Percentiles rank a stretch among this genome's conserved stretches.
Conservation (phyloP, 2,888 invertebrate genomes). For the Ichneumon xanthorius region DNA sequence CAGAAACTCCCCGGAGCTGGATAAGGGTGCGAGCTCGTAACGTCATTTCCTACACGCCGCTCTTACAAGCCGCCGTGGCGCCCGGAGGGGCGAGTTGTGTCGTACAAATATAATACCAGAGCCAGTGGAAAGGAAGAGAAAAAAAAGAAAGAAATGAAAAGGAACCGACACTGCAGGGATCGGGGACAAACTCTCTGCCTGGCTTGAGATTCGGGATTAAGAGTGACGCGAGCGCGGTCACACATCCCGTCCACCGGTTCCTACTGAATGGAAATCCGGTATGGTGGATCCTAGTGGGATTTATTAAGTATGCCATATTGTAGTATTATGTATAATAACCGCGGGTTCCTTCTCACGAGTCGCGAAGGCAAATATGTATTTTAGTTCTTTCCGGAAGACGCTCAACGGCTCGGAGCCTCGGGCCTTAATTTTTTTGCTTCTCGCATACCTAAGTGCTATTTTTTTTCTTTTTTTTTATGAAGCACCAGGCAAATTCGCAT, state of each 20-base stretch:
- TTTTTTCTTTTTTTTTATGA: not conserved
- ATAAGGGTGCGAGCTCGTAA: conserved; percentile 60
- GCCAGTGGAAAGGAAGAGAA: conserved; percentile 19
- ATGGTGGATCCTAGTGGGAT: conserved; percentile 56
- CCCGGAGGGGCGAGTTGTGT: conserved; percentile 35
- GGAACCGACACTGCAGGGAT: conserved; percentile 49
- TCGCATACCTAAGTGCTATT: not conserved
- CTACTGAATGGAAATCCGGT: conserved; percentile 61
- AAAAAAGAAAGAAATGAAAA: conserved; percentile 8
- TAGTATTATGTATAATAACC: conserved; percentile 16
- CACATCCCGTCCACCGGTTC: conserved; percentile 50
- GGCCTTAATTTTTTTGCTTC: conserved; percentile 10
- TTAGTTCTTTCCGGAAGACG: conserved; percentile 14
- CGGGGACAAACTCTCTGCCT: conserved; percentile 33
- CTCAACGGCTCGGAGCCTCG: conserved; percentile 2
- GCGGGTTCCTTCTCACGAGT: conserved; percentile 37
- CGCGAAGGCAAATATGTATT: conserved; percentile 40
- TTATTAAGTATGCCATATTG: conserved; percentile 39
- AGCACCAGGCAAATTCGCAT: not conserved
- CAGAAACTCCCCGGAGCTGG: conserved; percentile 32
- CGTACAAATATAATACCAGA: conserved; percentile 25
- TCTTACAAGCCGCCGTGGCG: conserved; percentile 44
- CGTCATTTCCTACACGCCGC: conserved; percentile 46
- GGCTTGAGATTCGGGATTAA: conserved; percentile 53
- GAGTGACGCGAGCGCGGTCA: conserved; percentile 56